Conservation (phyloP, 2,888 invertebrate genomes). For the Trissolcus brochymenae region DNA sequence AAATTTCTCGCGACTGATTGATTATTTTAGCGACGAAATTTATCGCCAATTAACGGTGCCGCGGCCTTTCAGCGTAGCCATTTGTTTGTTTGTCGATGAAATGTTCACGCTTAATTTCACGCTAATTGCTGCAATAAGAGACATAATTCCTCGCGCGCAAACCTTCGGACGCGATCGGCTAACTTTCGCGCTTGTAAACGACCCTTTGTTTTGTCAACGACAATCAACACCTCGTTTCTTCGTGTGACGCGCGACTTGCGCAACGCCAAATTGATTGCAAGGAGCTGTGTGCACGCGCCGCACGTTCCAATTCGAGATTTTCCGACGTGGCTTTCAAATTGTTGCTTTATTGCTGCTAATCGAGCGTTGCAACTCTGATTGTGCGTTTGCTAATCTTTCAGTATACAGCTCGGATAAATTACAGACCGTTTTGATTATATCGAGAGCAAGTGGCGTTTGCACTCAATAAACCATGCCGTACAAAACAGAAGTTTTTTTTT, state of each 20-base stretch:
- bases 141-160: constrained; percentile 31
- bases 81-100: constrained; percentile 22
- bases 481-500: too few species aligned
- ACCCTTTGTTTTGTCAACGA: constrained; percentile 41
- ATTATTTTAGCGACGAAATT: constrained; percentile 26
- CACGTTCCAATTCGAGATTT: too few species aligned
- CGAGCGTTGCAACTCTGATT: too few species aligned
- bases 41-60: constrained; percentile 25
- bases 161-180: constrained; percentile 22
- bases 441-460: too few species aligned
- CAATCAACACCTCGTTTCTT: constrained; percentile 29
- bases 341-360: too few species aligned
- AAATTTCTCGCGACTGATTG: constrained; percentile 36
- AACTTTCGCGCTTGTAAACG: constrained; percentile 21
- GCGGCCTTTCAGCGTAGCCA: constrained; percentile 10
- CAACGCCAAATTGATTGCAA: constrained; percentile 31
- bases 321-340: too few species aligned
- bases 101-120: constrained; percentile 48
- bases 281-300: constrained; percentile 21
- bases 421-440: too few species aligned
- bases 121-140: constrained; percentile 31
- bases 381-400: too few species aligned
- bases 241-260: constrained; percentile 6
- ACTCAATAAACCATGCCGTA: too few species aligned
- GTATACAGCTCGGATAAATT: too few species aligned